Evolutionary conservation across 2,797 vertebrate genomes (phyloP).

Genomic region (Halcyon leucocephala): DNA sequence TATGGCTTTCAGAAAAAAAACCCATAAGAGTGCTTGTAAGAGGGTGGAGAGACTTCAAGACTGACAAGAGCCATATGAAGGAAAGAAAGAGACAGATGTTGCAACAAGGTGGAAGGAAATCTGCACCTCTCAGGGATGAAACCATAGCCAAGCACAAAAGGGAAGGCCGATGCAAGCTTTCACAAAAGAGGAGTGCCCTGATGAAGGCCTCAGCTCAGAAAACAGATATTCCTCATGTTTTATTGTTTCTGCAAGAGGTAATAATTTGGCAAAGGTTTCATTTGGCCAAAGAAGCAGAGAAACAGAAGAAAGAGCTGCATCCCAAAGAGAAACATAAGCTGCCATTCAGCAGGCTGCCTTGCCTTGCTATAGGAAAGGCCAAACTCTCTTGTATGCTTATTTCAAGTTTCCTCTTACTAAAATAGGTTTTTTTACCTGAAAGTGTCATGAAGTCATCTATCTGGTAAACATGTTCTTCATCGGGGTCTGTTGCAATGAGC

Average conservation of each 20-base stretch:
- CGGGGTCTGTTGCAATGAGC: conserved; percentile 85
- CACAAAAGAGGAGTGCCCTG: neutral
- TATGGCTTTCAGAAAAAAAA: neutral
- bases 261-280: neutral
- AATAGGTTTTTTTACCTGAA: conserved; percentile 65
- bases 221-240: neutral
- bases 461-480: conserved; percentile 82
- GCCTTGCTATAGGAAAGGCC: neutral
- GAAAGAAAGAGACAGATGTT: neutral
- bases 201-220: neutral
- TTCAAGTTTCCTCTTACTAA: neutral
- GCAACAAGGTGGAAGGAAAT: neutral
- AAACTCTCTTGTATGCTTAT: neutral
- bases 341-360: neutral
- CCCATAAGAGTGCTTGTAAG: neutral
- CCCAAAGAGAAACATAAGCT: neutral
- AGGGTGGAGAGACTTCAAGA: neutral
- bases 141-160: neutral
- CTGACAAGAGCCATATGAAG: neutral
- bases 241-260: neutral
- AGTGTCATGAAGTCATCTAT: conserved; percentile 82
- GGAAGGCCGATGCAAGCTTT: neutral
- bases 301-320: neutral
- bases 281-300: neutral
- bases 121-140: neutral